phyloP scores from a whole-genome alignment of 2,113 vertebrate genomes.

The Chelonoidis abingdonii region DNA sequence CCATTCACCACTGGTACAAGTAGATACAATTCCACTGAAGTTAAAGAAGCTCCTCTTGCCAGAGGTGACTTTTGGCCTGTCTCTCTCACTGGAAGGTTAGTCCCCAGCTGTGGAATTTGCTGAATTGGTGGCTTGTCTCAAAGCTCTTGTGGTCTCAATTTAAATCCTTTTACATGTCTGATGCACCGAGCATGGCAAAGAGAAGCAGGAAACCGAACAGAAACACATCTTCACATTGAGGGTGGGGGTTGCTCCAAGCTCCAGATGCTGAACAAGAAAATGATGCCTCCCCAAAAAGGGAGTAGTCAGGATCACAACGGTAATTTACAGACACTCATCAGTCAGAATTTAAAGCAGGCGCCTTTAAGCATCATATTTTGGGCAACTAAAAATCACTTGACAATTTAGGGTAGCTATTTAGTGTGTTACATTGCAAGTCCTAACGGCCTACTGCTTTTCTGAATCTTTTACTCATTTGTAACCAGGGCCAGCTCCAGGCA shows the following conservation, averaged over 20 bases:
- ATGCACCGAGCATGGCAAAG: too few relatives aligned
- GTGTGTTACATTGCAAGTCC: background rate
- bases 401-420: background rate
- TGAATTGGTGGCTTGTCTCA: background rate
- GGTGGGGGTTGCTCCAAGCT: conserved; percentile 7
- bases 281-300: conserved; percentile 26
- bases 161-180: too few relatives aligned
- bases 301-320: background rate
- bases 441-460: too few relatives aligned
- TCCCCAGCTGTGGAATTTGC: background rate
- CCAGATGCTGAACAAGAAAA: conserved; percentile 4
- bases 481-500: too few relatives aligned
- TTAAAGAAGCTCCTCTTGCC: background rate
- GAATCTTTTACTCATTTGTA: background rate
- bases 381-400: background rate
- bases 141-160: background rate
- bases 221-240: background rate
- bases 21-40: background rate
- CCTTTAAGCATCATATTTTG: too few relatives aligned
- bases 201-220: background rate
- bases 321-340: too few relatives aligned
- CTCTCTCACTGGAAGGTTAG: background rate
- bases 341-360: too few relatives aligned
- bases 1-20: background rate
- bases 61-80: background rate